phyloP scores from a whole-genome alignment of 53 echinoderm and acorn worm species.

The Echinometra lucunter region DNA sequence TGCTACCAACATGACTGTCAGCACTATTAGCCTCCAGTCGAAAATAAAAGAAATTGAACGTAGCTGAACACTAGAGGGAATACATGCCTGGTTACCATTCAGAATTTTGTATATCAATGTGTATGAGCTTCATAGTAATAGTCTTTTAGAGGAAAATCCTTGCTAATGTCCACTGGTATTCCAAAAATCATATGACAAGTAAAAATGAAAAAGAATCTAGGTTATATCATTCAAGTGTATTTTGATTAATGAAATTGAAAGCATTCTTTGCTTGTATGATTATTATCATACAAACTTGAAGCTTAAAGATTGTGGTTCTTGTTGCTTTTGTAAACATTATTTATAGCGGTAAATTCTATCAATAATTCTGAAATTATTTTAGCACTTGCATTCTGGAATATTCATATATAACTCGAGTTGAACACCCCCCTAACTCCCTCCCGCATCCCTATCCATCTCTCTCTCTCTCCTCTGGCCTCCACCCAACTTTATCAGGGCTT shows the following conservation, averaged over 20 bases:
- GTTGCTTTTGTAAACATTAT: not conserved
- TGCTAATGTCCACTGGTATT: not conserved
- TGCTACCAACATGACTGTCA: not conserved
- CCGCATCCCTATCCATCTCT: no score
- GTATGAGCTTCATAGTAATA: not conserved
- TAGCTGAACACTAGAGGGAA: not conserved
- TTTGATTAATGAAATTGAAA: no score
- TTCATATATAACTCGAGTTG: not conserved
- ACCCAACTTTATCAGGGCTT: not conserved
- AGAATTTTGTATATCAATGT: not conserved
- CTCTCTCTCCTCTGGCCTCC: no score
- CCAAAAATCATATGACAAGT: not conserved
- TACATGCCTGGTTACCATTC: not conserved
- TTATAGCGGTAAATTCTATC: not conserved
- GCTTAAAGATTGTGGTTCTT: no score
- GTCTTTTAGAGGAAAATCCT: no score
- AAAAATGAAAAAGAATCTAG: no score
- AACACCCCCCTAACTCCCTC: not conserved
- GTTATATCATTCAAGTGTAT: no score
- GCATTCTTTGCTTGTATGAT: no score
- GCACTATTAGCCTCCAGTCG: not conserved
- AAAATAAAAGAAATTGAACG: conserved; percentile 13
- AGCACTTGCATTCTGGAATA: not conserved
- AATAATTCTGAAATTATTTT: not conserved
- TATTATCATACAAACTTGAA: no score